Base-by-base conservation (phyloP, 2,888 invertebrate species). In the Steinernema carpocapsae region DNA sequence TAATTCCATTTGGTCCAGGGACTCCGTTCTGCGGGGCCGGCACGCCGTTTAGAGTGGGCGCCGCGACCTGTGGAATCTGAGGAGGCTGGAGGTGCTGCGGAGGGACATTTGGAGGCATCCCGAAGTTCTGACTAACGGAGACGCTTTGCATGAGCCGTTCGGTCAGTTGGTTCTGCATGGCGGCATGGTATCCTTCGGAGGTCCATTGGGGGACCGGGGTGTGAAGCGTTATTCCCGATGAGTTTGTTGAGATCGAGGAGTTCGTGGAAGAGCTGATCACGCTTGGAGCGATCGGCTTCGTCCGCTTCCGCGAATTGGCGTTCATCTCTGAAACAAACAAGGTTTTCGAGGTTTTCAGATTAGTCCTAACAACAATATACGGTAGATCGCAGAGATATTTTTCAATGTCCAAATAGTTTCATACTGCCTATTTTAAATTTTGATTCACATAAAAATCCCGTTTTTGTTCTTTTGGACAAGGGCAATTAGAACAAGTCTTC, bases 81-180 rank as follows among this genome's bases (percentile, higher is more conserved):
- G 48, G 7, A 10, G 64, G 32, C 22, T 26, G 64, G 10, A 37
- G 37, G 37, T 37, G 37, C 37, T 37, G 37, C 37, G 37, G 37
- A 37, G 10, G 64, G 3, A 64, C 32, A 17, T 17, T 64, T 17
- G 12, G 64, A 10, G 64, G 32, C 32, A 37, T 19, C 2, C 29
- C 22, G 64, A 32, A 26, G 12, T 26, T 64, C 17, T 64, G 64
- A 4, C 64, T 26, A 32, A 64, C 64, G 64, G 32, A 12, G 64
- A 64, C 64, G 64, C 64, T 64, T 29, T 64, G 64, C 64, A 64
- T 64, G 64, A 64, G 64, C 2, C 64, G 64, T 10, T 64, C 64
- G 1, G 64, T 64, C 29, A 64, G 64, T n/a, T 64, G 64, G 17
- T 19, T 10, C 37, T 37, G 37, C 37, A 37, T 37, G 17, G 64